Base-by-base conservation (phyloP, 1,140 invertebrate genomes). In the Adelges cooleyi region DNA sequence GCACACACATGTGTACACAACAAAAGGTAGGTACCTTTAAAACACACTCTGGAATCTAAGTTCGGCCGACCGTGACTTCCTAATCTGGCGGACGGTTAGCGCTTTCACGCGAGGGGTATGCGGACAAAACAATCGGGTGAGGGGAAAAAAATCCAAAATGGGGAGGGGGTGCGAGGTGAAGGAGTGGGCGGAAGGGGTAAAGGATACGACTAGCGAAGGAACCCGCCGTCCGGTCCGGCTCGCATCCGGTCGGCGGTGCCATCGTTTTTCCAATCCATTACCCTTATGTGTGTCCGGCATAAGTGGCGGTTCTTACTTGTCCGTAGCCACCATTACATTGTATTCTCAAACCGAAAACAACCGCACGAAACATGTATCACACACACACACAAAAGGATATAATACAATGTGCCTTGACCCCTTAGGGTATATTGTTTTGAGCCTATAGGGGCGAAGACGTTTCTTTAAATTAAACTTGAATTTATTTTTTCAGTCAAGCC, bases 401-500 rank as follows among this genome's bases (percentile, higher is more conserved):
- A n/a, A n/a, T n/a, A n/a, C n/a, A n/a, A n/a, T n/a, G n/a, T n/a
- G n/a, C n/a, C n/a, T n/a, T n/a, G n/a, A n/a, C n/a, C n/a, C n/a
- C n/a, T n/a, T n/a, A n/a, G n/a, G n/a, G n/a, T n/a, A n/a, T n/a
- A n/a, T n/a, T n/a, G n/a, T n/a, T n/a, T n/a, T n/a, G n/a, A n/a
- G n/a, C n/a, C n/a, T n/a, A n/a, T n/a, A n/a, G n/a, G n/a, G n/a
- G n/a, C n/a, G n/a, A n/a, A n/a, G n/a, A n/a, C n/a, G n/a, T n/a
- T n/a, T n/a, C n/a, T n/a, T n/a, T n/a, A 33, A 33, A 33, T 33
- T 33, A 6, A 33, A 33, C 5, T 33, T 33, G 11, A 33, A 38
- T 71, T 67, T 72, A 75, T 72, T 71, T 71, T 80, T 76, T 50
- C 80, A 92, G 89, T 92, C 71, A 80, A 83, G 65, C 89, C 89